Percentiles rank a stretch among this genome's conserved stretches.
Conservation (phyloP, 2,888 invertebrate species). For the Troides helena region DNA sequence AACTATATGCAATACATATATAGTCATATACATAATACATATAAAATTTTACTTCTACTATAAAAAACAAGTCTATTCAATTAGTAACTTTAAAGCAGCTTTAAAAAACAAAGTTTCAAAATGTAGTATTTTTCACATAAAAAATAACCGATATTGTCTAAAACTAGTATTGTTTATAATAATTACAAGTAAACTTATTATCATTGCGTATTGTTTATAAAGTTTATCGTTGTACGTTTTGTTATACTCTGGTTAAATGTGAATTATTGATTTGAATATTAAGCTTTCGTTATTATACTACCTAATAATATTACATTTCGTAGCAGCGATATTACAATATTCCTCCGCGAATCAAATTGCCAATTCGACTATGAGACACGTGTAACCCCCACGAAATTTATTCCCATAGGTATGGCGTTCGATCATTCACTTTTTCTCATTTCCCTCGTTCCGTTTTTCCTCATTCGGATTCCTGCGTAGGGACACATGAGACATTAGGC, state of each 20-base stretch:
- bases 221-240: neutral
- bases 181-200: no score
- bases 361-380: constrained; percentile 65
- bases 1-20: no score
- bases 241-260: neutral
- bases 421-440: constrained; percentile 71
- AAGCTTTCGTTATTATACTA: constrained; percentile 7
- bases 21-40: no score
- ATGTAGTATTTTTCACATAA: no score
- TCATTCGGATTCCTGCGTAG: constrained; percentile 33
- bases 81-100: no score
- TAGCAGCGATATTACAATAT: constrained; percentile 30
- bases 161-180: no score
- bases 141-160: no score
- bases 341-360: constrained; percentile 47
- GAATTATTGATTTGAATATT: neutral
- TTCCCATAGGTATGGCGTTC: constrained; percentile 76
- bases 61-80: no score
- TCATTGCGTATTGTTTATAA: neutral
- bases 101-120: no score
- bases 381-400: constrained; percentile 63
- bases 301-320: constrained; percentile 31
- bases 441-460: constrained; percentile 46
- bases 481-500: constrained; percentile 49
- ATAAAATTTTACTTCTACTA: no score